Evolutionary conservation across 2,113 vertebrate species (phyloP).

Genomic region (Elephantulus edwardii): DNA sequence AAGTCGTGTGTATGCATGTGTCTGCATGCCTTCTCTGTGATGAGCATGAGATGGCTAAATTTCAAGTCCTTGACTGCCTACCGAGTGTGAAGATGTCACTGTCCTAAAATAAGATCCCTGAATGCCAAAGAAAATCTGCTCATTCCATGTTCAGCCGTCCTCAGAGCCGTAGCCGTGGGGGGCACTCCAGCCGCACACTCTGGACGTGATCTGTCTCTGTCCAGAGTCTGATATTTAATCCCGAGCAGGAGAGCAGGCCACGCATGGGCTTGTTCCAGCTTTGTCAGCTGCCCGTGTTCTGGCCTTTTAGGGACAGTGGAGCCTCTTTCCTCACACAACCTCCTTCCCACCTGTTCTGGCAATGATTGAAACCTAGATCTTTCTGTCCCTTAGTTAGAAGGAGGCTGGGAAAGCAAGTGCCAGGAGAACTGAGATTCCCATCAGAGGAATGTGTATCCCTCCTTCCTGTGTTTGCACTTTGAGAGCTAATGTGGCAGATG

Average conservation of each 20-base stretch:
- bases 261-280: background rate
- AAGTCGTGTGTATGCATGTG: background rate
- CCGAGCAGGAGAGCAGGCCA: background rate
- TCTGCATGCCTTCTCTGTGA: background rate
- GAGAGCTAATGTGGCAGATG: background rate
- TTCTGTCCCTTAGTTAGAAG: background rate
- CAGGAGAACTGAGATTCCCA: background rate
- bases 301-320: slow-evolving; percentile 43
- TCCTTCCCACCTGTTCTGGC: slow-evolving; percentile 59
- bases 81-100: slow-evolving; percentile 50
- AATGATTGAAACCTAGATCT: slow-evolving; percentile 6
- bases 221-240: background rate
- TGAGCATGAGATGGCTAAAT: background rate
- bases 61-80: slow-evolving; percentile 48
- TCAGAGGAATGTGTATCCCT: background rate
- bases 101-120: slow-evolving; percentile 65
- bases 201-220: background rate
- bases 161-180: too few relatives aligned
- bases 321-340: background rate
- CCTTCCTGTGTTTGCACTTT: background rate
- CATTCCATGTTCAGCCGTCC: background rate
- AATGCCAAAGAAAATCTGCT: slow-evolving; percentile 17
- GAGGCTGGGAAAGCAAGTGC: background rate
- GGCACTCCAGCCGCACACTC: too few relatives aligned
- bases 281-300: slow-evolving; percentile 32